phyloP scores from a whole-genome alignment of 1,140 invertebrate species.

The Drosophila leontia region DNA sequence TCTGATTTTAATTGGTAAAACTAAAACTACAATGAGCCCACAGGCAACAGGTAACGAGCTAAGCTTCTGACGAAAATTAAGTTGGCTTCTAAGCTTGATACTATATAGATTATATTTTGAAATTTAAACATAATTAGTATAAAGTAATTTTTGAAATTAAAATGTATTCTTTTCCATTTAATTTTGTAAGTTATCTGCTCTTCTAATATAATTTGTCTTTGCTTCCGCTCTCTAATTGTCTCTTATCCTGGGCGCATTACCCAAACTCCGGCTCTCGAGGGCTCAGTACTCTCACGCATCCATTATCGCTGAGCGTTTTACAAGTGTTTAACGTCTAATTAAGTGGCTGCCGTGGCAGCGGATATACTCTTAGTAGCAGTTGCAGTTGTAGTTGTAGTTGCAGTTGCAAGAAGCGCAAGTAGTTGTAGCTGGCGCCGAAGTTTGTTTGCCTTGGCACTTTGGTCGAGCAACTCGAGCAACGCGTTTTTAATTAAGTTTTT shows the following conservation, averaged over 20 bases:
- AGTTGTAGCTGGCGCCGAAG: conserved; percentile 38
- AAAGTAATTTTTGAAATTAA: not conserved
- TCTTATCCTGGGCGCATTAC: conserved; percentile 21
- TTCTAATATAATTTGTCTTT: conserved; percentile 8
- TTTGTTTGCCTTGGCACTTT: conserved; percentile 59
- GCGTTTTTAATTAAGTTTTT: conserved; percentile 82
- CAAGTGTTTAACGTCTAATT: conserved; percentile 83
- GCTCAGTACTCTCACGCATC: conserved; percentile 51
- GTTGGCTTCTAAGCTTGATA: not conserved
- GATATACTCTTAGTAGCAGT: conserved; percentile 18
- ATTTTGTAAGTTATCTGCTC: not conserved
- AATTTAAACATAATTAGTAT: not conserved
- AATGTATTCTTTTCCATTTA: not conserved
- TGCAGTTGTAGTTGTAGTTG: conserved; percentile 18
- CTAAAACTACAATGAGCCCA: no score
- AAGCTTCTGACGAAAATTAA: no score
- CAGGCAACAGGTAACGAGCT: no score
- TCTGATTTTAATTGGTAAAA: no score
- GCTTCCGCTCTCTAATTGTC: conserved; percentile 16
- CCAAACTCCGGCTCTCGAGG: conserved; percentile 25
- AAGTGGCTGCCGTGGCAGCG: conserved; percentile 75
- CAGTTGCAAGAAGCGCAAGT: conserved; percentile 44
- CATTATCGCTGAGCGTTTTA: conserved; percentile 80
- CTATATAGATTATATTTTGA: no score
- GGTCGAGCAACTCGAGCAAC: conserved; percentile 57